Base-by-base conservation (phyloP, 2,113 vertebrate species). In the Helogale parvula region DNA sequence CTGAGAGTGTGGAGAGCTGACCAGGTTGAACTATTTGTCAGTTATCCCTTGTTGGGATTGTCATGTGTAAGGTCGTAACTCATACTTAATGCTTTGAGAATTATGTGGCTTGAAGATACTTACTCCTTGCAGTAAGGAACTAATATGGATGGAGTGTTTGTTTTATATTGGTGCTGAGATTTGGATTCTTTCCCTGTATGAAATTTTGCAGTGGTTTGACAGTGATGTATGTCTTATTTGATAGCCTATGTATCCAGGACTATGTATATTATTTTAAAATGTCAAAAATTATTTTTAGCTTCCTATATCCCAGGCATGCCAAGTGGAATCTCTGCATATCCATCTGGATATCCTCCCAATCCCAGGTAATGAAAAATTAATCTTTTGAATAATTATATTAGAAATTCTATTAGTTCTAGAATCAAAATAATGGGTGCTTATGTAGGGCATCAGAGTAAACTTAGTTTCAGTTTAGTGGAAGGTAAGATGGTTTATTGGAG, bases 301-400 rank as follows among this genome's bases (percentile, higher is more conserved):
- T 99, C 99, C 76, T 99, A 99, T 94, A 99, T 99, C 99, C 99
- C 99, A 1, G 99, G 99, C 89, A 99, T 99, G 99, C 99, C 99
- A 85, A 98, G 99, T 97, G 99, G 99, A 50, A 99, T 99, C 85
- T 98, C 99, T 96, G 85, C 99, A 10, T 99, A 99, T n/a, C 99
- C 99, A 38, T 95, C 99, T 25, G 99, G 99, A 97, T 99, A 98
- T n/a, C 95, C 99, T 96, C 98, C 99, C n/a, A 99, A 99, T 97
- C 99, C 99, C 1, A 99, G 99, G 99, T 99, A 99, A 98, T 97
- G 71, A 93, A 94, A 94, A 97, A 76, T 79, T 33, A 60, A 25
- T 35, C 2, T 38, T 96, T 88, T 94, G 57, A 93, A 9, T 91
- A 27, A 52, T 71, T 81, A 2, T 96, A 65, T 87, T 89, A 60